phyloP scores from a whole-genome alignment of 2,888 invertebrate species.

The Phyto melanocephala region DNA sequence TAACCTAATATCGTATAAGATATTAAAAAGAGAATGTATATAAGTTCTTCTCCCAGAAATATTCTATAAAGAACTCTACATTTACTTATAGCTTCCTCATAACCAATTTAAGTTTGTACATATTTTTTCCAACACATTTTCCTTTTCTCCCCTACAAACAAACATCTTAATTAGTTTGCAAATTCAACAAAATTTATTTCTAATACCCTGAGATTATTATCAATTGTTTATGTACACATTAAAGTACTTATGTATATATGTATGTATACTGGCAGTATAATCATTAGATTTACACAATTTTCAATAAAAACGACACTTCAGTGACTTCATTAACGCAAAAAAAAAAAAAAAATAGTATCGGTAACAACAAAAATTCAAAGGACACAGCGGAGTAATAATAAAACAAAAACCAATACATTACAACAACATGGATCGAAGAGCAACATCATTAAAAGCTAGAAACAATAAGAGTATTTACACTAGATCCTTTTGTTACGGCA shows the following conservation, averaged over 20 bases:
- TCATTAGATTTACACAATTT: slow-evolving; percentile 8
- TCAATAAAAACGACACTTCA: slow-evolving; percentile 57
- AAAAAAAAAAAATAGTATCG: not conserved
- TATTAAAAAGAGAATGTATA: no score
- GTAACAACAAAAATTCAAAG: not conserved
- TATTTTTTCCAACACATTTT: no score
- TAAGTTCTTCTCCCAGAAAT: no score
- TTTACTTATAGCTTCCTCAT: no score
- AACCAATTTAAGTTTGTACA: no score
- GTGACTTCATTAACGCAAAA: slow-evolving; percentile 65
- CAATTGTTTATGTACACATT: not conserved
- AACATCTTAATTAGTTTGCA: no score
- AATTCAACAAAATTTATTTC: no score
- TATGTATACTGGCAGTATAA: not conserved
- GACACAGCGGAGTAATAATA: slow-evolving; percentile 17
- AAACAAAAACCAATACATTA: not conserved
- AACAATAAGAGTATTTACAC: not conserved
- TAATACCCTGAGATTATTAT: slow-evolving; percentile 15
- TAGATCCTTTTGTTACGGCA: no score
- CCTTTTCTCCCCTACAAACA: no score
- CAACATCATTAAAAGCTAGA: not conserved
- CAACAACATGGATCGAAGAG: not conserved
- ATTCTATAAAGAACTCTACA: no score
- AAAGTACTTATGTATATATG: not conserved
- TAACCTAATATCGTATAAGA: no score